Base-by-base conservation (phyloP, 2,888 invertebrate genomes). In the Volucella inflata region DNA sequence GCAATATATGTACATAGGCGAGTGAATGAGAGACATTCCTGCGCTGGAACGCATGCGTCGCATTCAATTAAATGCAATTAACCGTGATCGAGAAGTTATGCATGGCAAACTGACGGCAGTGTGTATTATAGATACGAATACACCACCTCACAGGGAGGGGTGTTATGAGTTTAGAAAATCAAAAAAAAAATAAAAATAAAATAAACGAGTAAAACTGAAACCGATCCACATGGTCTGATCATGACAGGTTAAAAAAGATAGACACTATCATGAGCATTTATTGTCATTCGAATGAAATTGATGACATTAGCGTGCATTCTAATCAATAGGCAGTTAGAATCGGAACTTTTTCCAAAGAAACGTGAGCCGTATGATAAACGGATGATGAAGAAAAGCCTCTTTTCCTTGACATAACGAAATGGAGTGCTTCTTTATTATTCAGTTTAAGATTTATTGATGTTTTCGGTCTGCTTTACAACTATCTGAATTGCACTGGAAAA, bases 51-150 rank as follows among this genome's bases (percentile, higher is more conserved):
- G 85, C 85, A 85, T 85, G 85, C 85, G 81, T 85, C 85, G 77
- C 81, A 81, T 76, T 85, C 81, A 85, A 85, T 85, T 85, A 85
- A 85, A 81, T 81, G 85, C 64, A 85, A 85, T 85, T 85, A 85
- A 85, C 71, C 81, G 80, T 81, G 85, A 81, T 81, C 81, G 85
- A 84, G 79, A 84, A 84, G 84, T 80, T 80, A 84, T 84, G 84
- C 84, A 80, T 65, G 76, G 76, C 71, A 71, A 71, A 74, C 64
- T 75, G 75, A 64, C 76, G 68, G 60, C 74, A 44, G 68, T 51
- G 30, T 44, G 50, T 46, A 50, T 4, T 17, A 21, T 51, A 50
- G 57, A 67, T 38, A 17, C 10, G 44, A 42, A 57, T 57, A 75
- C 16, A 59, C 60, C 44, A 55, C 53, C 36, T 14, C 30, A 30